A percentile compares a stretch with the other conserved stretches of the same genome.
These are phyloP conservation scores for Dendrolimus kikuchii DNA, from an alignment of 1,140 invertebrate genomes.

Conservation along the genomic window DNA sequence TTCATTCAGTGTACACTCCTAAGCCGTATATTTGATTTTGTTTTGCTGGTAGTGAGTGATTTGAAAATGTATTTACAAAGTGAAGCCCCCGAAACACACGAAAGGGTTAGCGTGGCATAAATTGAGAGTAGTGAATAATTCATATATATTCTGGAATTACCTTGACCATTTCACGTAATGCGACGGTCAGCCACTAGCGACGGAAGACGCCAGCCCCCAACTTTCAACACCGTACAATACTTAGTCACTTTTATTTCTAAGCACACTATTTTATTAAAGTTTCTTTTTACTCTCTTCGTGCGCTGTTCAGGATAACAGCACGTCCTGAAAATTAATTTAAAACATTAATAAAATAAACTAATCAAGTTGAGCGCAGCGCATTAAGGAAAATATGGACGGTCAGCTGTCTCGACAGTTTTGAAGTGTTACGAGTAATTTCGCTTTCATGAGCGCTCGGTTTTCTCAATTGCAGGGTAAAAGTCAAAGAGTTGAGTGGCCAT, in stretches of 20 bases:
- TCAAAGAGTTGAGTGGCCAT: too few species aligned
- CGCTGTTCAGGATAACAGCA: constrained; percentile 56
- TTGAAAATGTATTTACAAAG: constrained; percentile 63
- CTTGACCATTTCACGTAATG: constrained; percentile 68
- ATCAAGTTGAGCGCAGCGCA: constrained; percentile 12
- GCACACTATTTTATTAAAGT: constrained; percentile 41
- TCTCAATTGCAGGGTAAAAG: too few species aligned
- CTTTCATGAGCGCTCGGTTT: too few species aligned
- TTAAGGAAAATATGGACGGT: constrained; percentile 8
- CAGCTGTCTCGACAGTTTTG: constrained; percentile 2
- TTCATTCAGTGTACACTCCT: constrained; percentile 18
- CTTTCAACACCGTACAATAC: constrained; percentile 36
- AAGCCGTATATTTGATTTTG: constrained; percentile 24
- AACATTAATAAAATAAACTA: constrained; percentile 27
- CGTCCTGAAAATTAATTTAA: constrained; percentile 61
- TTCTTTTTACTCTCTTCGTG: constrained; percentile 49
- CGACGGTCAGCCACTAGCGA: constrained; percentile 39
- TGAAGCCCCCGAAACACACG: constrained; percentile 51
- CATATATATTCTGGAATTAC: constrained; percentile 60
- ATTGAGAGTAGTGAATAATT: constrained; percentile 58
- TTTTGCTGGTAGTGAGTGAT: constrained; percentile 41
- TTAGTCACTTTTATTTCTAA: constrained; percentile 45
- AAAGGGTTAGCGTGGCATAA: constrained; percentile 59
- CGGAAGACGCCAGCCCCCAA: constrained; percentile 37
- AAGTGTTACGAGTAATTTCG: background rate